Conservation (phyloP, 2,113 vertebrate species). For the Gallinago undulata region DNA sequence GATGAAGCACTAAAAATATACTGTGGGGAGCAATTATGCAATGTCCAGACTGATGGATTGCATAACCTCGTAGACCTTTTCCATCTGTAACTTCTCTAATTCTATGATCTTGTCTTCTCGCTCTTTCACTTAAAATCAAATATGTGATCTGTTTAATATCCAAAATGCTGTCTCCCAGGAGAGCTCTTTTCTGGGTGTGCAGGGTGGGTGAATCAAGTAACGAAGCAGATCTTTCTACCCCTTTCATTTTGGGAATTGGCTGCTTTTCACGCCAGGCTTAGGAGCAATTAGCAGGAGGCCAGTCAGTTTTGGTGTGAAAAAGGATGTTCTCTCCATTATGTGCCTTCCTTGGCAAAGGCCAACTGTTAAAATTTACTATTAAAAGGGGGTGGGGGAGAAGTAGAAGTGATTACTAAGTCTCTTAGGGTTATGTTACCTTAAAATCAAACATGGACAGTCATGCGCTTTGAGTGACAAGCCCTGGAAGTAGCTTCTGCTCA, state of each 20-base stretch:
- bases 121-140: constrained; percentile 42
- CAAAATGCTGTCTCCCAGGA: background rate
- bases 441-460: background rate
- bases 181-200: background rate
- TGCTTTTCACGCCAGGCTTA: background rate
- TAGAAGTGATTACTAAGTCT: background rate
- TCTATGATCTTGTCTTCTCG: constrained; percentile 53
- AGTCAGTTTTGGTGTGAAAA: background rate
- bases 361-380: background rate
- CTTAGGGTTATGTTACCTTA: background rate
- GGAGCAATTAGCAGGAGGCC: background rate
- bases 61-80: constrained; percentile 55
- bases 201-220: background rate
- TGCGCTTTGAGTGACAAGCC: background rate
- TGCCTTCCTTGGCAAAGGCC: background rate
- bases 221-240: background rate
- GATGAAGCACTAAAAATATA: constrained; percentile 67
- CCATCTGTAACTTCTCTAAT: constrained; percentile 58
- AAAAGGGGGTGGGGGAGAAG: fast-evolving
- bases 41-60: constrained; percentile 67
- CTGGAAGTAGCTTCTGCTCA: background rate
- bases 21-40: constrained; percentile 64
- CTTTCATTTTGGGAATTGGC: fast-evolving
- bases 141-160: constrained; percentile 29
- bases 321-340: background rate